These are phyloP conservation scores for Lathronympha strigana DNA, from an alignment of 2,888 invertebrate species.

Conservation along the genomic window DNA sequence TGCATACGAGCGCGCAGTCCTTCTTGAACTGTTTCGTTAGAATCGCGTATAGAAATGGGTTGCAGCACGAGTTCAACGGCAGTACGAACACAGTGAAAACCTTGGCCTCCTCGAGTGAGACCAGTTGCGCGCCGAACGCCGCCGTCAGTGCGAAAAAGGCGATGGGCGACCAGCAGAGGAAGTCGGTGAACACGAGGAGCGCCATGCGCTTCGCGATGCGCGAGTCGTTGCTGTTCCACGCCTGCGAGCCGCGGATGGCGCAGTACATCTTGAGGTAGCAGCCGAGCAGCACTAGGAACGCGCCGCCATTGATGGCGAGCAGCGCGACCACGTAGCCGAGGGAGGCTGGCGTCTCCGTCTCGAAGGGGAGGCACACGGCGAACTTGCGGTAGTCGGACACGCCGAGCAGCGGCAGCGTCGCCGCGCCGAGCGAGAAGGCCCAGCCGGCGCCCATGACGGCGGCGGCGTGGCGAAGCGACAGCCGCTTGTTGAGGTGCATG, in stretches of 20 bases:
- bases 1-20: slow-evolving; percentile 97
- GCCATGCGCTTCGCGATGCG: slow-evolving; percentile 99
- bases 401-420: slow-evolving; percentile 94
- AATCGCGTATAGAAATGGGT: slow-evolving; percentile 98
- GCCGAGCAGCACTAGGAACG: slow-evolving; percentile 97
- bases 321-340: slow-evolving; percentile 95
- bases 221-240: slow-evolving; percentile 99
- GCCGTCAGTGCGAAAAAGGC: slow-evolving; percentile 98
- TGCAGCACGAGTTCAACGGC: slow-evolving; percentile 98
- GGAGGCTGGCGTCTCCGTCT: slow-evolving; percentile 91
- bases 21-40: slow-evolving; percentile 99
- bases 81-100: slow-evolving; percentile 97
- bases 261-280: slow-evolving; percentile 99
- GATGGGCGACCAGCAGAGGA: slow-evolving; percentile 99
- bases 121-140: slow-evolving; percentile 94
- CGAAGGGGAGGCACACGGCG: slow-evolving; percentile 98
- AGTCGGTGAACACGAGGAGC: slow-evolving; percentile 97
- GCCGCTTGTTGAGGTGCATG: slow-evolving; percentile 96
- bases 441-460: slow-evolving; percentile 97
- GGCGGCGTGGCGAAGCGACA: slow-evolving; percentile 95
- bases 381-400: slow-evolving; percentile 98
- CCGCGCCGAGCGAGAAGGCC: slow-evolving; percentile 94
- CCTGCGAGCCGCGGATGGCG: slow-evolving; percentile 97
- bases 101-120: slow-evolving; percentile 97
- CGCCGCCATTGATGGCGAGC: slow-evolving; percentile 96